These are phyloP conservation scores for Anser brachyrhynchus DNA, from an alignment of 2,113 vertebrate species.

Conservation along the genomic window DNA sequence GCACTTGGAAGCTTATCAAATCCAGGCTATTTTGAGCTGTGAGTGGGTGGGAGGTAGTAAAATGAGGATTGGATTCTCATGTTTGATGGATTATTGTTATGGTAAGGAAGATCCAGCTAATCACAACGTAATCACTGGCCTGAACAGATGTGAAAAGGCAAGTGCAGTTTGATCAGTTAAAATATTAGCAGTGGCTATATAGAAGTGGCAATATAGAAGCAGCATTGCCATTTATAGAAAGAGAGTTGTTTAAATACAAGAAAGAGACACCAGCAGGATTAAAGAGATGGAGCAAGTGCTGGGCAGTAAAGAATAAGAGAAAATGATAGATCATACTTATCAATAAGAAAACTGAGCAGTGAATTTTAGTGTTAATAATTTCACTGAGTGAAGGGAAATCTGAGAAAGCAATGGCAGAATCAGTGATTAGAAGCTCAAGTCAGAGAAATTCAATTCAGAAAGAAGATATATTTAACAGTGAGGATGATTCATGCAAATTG, in stretches of 20 bases:
- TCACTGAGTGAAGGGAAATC: background rate
- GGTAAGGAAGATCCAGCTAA: background rate
- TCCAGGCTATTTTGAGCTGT: conserved; percentile 25
- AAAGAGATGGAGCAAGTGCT: background rate
- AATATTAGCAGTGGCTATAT: background rate
- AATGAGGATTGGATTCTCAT: conserved; percentile 24
- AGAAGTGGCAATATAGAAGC: background rate
- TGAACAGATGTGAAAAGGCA: background rate
- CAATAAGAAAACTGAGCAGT: background rate
- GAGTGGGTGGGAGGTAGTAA: conserved; percentile 20
- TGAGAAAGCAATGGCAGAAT: background rate
- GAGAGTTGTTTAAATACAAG: background rate
- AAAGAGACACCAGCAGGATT: background rate
- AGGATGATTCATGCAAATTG: conserved; percentile 39
- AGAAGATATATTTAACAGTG: conserved; percentile 25
- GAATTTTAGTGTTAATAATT: background rate
- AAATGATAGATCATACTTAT: background rate
- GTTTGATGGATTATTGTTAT: conserved; percentile 23
- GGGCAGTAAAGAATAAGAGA: background rate
- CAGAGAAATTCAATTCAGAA: conserved; percentile 28
- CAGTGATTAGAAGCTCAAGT: background rate
- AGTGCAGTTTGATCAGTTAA: background rate
- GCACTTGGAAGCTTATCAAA: conserved; percentile 42
- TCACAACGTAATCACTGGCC: background rate
- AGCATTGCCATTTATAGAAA: background rate